These are phyloP conservation scores for Porites rus DNA, from an alignment of 92 coral and sea anemone species.

Conservation along the genomic window DNA sequence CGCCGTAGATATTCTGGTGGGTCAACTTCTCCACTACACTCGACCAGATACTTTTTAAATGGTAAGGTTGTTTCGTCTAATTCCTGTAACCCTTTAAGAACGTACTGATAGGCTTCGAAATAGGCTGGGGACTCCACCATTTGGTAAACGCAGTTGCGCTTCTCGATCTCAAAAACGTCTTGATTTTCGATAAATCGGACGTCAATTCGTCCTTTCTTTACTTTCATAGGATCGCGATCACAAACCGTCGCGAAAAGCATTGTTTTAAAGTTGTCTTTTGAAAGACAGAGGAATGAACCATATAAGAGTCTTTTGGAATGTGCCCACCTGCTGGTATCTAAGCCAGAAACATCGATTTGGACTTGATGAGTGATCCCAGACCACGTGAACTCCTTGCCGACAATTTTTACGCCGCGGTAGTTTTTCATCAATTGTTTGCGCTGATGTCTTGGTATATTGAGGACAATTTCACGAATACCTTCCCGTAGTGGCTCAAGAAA, in stretches of 20 bases:
- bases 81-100: slow-evolving; percentile 69
- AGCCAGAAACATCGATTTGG: slow-evolving; percentile 55
- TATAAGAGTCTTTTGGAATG: slow-evolving; percentile 72
- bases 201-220: slow-evolving; percentile 56
- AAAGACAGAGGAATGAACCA: slow-evolving; percentile 82
- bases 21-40: slow-evolving; percentile 67
- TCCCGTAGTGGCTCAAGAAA: slow-evolving; percentile 84
- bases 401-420: slow-evolving; percentile 63
- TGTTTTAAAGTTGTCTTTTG: slow-evolving; percentile 49
- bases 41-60: slow-evolving; percentile 75
- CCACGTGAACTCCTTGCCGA: slow-evolving; percentile 51
- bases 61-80: slow-evolving; percentile 69
- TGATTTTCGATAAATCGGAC: slow-evolving; percentile 65
- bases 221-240: slow-evolving; percentile 63
- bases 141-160: slow-evolving; percentile 32
- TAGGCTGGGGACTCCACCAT: slow-evolving; percentile 90
- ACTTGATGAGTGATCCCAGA: slow-evolving; percentile 69
- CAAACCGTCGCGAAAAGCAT: slow-evolving; percentile 82
- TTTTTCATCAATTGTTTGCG: slow-evolving; percentile 61
- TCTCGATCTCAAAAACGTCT: slow-evolving; percentile 66
- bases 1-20: slow-evolving; percentile 71
- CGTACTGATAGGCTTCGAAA: slow-evolving; percentile 85
- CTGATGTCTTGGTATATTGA: slow-evolving; percentile 54
- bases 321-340: slow-evolving; percentile 69
- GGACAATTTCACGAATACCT: slow-evolving; percentile 70